phyloP scores from a whole-genome alignment of 2,113 vertebrate genomes.

The Sakesphorus luctuosus region DNA sequence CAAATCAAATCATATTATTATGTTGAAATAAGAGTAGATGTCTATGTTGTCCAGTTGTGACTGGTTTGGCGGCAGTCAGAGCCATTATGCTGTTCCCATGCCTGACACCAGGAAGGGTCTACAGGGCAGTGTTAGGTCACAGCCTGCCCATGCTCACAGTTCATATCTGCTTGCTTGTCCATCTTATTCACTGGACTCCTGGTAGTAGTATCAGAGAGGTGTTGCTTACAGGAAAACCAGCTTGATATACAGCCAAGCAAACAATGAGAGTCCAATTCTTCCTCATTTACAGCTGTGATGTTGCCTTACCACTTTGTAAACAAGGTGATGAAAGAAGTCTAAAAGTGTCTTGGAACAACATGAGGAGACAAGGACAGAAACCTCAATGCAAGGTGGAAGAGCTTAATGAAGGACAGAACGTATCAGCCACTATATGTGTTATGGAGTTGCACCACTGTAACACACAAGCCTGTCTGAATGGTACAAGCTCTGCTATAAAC shows the following conservation, averaged over 20 bases:
- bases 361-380: not conserved
- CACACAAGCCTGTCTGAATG: not conserved
- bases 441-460: not conserved
- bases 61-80: rapidly evolving
- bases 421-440: not conserved
- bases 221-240: not conserved
- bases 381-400: rapidly evolving
- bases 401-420: not conserved
- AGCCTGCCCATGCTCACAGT: not conserved
- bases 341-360: not conserved
- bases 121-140: rapidly evolving
- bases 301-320: not conserved
- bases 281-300: not conserved
- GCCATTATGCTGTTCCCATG: rapidly evolving
- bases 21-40: not conserved
- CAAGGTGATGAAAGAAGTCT: not conserved
- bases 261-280: not conserved
- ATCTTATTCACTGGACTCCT: too few species aligned
- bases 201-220: not conserved
- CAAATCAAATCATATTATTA: not conserved
- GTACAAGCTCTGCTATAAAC: not conserved
- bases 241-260: rapidly evolving
- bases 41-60: not conserved
- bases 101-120: not conserved
- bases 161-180: not conserved